Base-by-base conservation (phyloP, 2,888 invertebrate species). In the Lottia scabra region DNA sequence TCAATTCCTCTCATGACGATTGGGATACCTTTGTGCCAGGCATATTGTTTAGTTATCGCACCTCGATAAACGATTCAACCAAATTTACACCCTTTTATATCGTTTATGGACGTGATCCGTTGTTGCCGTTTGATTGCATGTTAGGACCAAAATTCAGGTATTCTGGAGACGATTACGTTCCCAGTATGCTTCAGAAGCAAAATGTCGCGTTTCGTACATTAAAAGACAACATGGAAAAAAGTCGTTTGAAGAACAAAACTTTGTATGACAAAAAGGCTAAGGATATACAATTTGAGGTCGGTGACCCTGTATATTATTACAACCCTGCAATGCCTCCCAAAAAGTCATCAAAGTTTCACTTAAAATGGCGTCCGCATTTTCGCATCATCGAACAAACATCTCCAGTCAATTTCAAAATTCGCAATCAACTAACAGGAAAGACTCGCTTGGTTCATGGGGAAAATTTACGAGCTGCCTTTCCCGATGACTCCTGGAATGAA, bases 401-500 rank as follows among this genome's bases (percentile, higher is more conserved):
- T 10, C 66, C 66, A 1, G 45, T 45, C 2, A 66, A 66, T 19
- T 66, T 66, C 26, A 66, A 43, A 19, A 66, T 45, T 12, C 16
- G 19, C 5, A 16, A 66, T 66, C 66, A 66, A 45, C 16, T 43
- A 3, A 66, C 66, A 10, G 66, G 44, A 44, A 66, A 66, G 19
- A 43, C 66, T 12, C 5, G 19, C 16, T 26, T n/a, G n/a, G 66
- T 66, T 43, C 66, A 66, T 66, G 44, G 38, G 15, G 66, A 66
- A 19, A 30, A 66, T 44, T 26, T 66, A n/a, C 43, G 66, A 15
- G 6, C 19, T 3, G 66, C 66, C 0, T 1, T 19, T 43, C 66
- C 66, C 45, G 44, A 66, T 8, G 19, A 44, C 12, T 16, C 66
- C 16, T 66, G 66, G 66, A 23, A 66, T 43, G 66, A 66, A n/a